Evolutionary conservation across 2,888 invertebrate species (phyloP).

Genomic region (Xestoiulus laeticollis): DNA sequence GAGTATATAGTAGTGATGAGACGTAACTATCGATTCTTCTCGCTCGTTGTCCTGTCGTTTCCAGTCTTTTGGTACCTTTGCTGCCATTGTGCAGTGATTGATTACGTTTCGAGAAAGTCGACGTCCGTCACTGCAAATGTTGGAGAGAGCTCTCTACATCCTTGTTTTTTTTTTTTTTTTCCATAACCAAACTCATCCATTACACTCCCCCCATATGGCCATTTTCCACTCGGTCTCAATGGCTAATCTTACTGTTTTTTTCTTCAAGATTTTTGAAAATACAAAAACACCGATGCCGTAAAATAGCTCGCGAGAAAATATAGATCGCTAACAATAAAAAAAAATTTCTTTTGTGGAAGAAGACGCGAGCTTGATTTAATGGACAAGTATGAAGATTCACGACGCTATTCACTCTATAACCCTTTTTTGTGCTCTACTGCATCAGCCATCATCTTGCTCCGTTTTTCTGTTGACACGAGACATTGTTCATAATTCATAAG

Average conservation of each 20-base stretch:
- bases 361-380: constrained; percentile 3
- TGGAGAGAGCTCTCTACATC: background rate
- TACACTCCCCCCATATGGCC: background rate
- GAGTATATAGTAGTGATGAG: background rate
- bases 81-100: background rate
- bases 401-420: background rate
- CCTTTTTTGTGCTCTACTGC: background rate
- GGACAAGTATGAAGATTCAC: background rate
- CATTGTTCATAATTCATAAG: background rate
- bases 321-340: background rate
- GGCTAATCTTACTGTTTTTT: background rate
- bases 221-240: background rate
- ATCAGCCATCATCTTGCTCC: background rate
- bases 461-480: background rate
- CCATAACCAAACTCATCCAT: background rate
- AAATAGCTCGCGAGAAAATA: background rate
- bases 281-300: background rate
- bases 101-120: background rate
- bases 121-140: constrained; percentile 19
- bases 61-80: background rate
- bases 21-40: background rate
- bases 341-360: background rate
- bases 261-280: background rate
- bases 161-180: background rate
- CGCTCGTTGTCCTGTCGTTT: background rate